Base-by-base conservation (phyloP, 2,797 vertebrate genomes). In the Remorina albescens region DNA sequence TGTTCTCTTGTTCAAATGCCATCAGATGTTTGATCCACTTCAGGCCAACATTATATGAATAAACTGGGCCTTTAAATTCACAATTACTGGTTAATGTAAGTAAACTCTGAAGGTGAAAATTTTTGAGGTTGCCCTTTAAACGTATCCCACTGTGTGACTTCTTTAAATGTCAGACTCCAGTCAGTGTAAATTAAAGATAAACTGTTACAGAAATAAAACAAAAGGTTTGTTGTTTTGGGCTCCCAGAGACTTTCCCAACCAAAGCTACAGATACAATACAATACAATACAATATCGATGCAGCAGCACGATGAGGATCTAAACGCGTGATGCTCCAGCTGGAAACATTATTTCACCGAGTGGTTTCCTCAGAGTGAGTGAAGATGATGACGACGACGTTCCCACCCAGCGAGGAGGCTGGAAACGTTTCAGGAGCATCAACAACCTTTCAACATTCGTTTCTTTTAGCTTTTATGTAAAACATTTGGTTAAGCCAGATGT, bases 371-470 rank as follows among this genome's bases (percentile, higher is more conserved):
- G n/a, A n/a, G n/a, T n/a, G n/a, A n/a, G n/a, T n/a, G n/a, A n/a
- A n/a, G n/a, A n/a, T 28, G 51, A 47, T 65, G 42, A 72, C 88
- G 89, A 91, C 32, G 19, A 50, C 85, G 93, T 90, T 93, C 95
- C 95, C 96, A 96, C 96, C 95, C 93, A 47, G 42, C 2, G 94
- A 94, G 90, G 93, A 94, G 71, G 93, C 91, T 94, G 85, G 90
- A 83, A 94, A 91, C 91, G 93, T 91, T 92, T 94, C 93, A 82
- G 92, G 94, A 92, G 95, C 94, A 93, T 95, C 94, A 86, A 95
- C 90, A 94, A 94, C 94, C 71, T 94, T 41, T 42, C 18, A 42
- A 42, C 19, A 42, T 12, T 42, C 5, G 8, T 8, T 8, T n/a
- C 3, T 19, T 44, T 44, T 3, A 26, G 23, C 16, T 16, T 12